Percentiles rank a stretch among this genome's conserved stretches.
These are phyloP conservation scores for Coenonympha arcania DNA, from an alignment of 2,888 invertebrate genomes.

Conservation along the genomic window DNA sequence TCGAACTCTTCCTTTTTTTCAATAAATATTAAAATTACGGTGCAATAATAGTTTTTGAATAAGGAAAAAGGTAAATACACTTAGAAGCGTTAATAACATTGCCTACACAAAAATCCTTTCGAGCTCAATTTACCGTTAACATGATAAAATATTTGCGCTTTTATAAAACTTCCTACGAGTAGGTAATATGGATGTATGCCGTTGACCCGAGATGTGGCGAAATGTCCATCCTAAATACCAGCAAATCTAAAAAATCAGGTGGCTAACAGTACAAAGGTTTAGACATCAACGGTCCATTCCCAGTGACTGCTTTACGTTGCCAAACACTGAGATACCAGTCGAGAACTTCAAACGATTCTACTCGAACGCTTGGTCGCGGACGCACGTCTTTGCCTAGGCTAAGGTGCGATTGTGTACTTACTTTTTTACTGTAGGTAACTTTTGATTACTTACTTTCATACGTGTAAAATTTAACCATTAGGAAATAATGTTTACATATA, in stretches of 20 bases:
- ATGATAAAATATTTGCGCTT: conserved; percentile 25
- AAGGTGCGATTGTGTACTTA: conserved; percentile 34
- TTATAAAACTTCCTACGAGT: conserved; percentile 22
- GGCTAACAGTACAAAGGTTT: conserved; percentile 44
- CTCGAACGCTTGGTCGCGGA: conserved; percentile 45
- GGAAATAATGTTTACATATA: neutral
- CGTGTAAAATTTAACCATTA: neutral
- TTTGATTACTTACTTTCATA: neutral
- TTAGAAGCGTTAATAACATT: conserved; percentile 11
- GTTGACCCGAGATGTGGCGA: conserved; percentile 34
- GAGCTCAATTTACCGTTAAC: conserved; percentile 24
- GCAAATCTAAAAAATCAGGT: conserved; percentile 40
- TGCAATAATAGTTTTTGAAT: neutral
- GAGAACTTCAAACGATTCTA: conserved; percentile 40
- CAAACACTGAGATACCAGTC: conserved; percentile 32
- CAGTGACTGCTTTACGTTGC: conserved; percentile 34
- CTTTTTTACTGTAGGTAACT: neutral
- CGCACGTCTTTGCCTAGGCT: conserved; percentile 45
- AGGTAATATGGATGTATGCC: conserved; percentile 29
- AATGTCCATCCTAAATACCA: conserved; percentile 39
- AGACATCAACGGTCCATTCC: conserved; percentile 50
- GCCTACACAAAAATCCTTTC: conserved; percentile 14
- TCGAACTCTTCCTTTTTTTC: conserved; percentile 3
- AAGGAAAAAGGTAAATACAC: neutral
- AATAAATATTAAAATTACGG: conserved; percentile 2